A percentile compares a stretch with the other conserved stretches of the same genome.
Conservation (phyloP, 2,113 vertebrate species). For the Lipophrys pholis region DNA sequence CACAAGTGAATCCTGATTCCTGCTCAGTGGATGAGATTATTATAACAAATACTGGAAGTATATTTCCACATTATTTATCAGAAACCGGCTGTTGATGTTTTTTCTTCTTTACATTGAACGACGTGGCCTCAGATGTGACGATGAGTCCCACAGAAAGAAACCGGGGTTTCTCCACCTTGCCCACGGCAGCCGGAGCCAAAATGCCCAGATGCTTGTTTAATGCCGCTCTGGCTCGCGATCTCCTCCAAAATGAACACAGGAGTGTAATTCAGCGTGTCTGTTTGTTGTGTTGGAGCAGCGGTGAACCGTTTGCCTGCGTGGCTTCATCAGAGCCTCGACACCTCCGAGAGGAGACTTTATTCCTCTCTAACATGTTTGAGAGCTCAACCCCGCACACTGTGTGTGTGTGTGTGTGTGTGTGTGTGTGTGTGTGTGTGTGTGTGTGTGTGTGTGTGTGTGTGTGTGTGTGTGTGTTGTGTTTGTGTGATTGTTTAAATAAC, state of each 20-base stretch:
- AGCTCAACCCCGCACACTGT: too few relatives aligned
- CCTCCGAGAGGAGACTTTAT: slow-evolving; percentile 30
- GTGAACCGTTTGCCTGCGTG: slow-evolving; percentile 60
- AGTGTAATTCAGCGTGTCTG: slow-evolving; percentile 74
- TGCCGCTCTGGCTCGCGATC: slow-evolving; percentile 63
- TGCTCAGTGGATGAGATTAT: too few relatives aligned
- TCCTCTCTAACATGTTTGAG: not conserved
- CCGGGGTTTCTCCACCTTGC: slow-evolving; percentile 43
- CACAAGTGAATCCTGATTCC: too few relatives aligned
- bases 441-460: too few relatives aligned
- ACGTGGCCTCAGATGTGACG: slow-evolving; percentile 9
- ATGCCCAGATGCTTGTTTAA: slow-evolving; percentile 80
- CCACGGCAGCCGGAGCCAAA: slow-evolving; percentile 65
- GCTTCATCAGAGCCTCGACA: slow-evolving; percentile 35
- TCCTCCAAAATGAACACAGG: slow-evolving; percentile 74
- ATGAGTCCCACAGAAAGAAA: slow-evolving; percentile 3
- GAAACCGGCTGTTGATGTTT: not conserved
- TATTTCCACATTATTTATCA: too few relatives aligned
- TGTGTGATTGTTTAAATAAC: too few relatives aligned
- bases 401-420: too few relatives aligned
- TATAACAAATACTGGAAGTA: too few relatives aligned
- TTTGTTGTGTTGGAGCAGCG: slow-evolving; percentile 66
- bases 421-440: too few relatives aligned
- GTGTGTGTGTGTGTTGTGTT: too few relatives aligned
- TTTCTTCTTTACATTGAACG: not conserved